Evolutionary conservation across 2,113 vertebrate species (phyloP), one percentile per base, ranked within the genome.

Genomic region (Maccullochella peelii): DNA sequence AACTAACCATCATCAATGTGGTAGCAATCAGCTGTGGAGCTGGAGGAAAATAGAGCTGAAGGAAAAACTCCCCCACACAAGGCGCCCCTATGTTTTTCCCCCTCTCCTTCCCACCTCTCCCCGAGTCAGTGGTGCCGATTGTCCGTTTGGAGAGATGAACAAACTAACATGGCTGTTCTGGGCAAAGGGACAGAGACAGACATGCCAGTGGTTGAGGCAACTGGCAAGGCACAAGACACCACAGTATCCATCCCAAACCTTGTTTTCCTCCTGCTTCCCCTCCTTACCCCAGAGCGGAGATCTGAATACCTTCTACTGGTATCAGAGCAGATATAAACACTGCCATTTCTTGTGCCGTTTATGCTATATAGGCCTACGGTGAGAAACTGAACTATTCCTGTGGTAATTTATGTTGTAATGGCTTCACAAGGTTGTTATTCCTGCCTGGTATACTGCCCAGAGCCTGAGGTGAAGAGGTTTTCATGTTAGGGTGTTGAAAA

Each of bases 11-110:
- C 86, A 87, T 88, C 93, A 95, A 93, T 94, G 86, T 95, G 92
- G 91, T 93, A 95, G 92, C 91, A 95, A 95, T 96, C 94, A 94
- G 90, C 79, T 86, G 89, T 93, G 91, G 90, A 83, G 85, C 88
- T 86, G 80, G 65, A 84, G 82, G 62, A 86, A 92, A 87, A 91
- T 79, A 47, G 70, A 83, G 77, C 82, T 83, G 65, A 86, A 72
- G 83, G 86, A 75, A 86, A 87, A 86, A 91, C 80, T 58, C 27
- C 61, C 73, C 70, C 47, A 78, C 66, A 88, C 91, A 83, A 91
- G 86, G 73, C 85, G 86, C 68, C 87, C 87, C 80, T 57, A 47
- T 86, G 79, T 89, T 91, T 88, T 84, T 65, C 59, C 69, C 66
- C 68, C 70, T 16, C n/a, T 84, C 30, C 62, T 77, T 72, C 76